A percentile compares a stretch with the other conserved stretches of the same genome.
phyloP scores from a whole-genome alignment of 2,113 vertebrate genomes.

The Lagenorhynchus albirostris region DNA sequence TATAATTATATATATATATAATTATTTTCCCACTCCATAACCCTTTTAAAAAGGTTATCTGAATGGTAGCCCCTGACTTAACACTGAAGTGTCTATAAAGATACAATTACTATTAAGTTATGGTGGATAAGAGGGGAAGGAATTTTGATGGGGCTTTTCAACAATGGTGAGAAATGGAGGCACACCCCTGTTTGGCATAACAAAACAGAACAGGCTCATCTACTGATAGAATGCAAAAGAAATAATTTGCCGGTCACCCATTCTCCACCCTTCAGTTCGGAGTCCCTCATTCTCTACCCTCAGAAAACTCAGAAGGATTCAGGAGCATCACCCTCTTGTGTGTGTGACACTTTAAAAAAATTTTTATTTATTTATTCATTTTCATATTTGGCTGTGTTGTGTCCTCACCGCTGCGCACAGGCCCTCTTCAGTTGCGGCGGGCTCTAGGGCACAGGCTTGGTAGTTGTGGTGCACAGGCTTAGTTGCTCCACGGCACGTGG shows the following conservation, averaged over 20 bases:
- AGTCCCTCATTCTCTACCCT: neutral
- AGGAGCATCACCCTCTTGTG: neutral
- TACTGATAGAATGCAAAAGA: neutral
- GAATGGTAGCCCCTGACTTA: neutral
- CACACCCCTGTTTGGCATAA: neutral
- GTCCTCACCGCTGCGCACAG: fast-evolving
- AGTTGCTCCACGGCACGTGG: too few species aligned
- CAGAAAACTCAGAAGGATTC: neutral
- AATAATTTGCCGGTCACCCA: neutral
- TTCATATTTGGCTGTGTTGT: neutral
- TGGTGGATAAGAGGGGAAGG: neutral
- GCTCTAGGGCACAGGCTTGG: too few species aligned
- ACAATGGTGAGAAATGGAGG: neutral
- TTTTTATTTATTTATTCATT: too few species aligned
- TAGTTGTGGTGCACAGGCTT: too few species aligned
- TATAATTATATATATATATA: neutral
- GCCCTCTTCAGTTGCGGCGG: too few species aligned
- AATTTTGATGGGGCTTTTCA: neutral
- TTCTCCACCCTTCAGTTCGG: neutral
- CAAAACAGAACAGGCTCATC: neutral
- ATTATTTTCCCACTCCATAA: neutral
- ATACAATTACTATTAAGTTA: neutral
- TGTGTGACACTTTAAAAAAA: neutral
- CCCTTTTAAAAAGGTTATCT: neutral
- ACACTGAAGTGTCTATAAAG: neutral